Evolutionary conservation across 2,888 invertebrate genomes (phyloP).

Genomic region (Galeruca laticollis): DNA sequence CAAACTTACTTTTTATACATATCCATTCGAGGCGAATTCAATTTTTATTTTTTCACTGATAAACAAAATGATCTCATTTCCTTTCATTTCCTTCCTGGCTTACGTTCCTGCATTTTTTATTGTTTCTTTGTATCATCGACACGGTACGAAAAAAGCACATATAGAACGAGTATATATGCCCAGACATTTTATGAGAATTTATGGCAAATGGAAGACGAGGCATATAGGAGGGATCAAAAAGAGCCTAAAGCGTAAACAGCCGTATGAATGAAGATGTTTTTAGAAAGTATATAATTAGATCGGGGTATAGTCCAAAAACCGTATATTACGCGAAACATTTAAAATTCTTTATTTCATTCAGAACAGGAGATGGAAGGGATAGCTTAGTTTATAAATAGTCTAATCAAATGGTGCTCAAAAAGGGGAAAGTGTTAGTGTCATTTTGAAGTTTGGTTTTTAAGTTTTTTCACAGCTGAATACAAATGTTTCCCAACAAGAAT

Average conservation of each 20-base stretch:
- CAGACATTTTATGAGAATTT: constrained; percentile 61
- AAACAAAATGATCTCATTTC: constrained; percentile 26
- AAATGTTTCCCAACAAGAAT: too few relatives aligned
- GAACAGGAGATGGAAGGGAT: too few relatives aligned
- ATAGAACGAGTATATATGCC: constrained; percentile 52
- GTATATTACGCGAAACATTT: not conserved
- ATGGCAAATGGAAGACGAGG: constrained; percentile 59
- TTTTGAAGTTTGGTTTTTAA: too few relatives aligned
- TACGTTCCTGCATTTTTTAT: constrained; percentile 24
- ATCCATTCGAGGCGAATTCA: not conserved
- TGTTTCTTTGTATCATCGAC: constrained; percentile 33
- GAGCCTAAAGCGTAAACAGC: constrained; percentile 57
- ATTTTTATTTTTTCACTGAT: constrained; percentile 19
- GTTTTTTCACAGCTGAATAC: too few relatives aligned
- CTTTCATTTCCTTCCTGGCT: constrained; percentile 19
- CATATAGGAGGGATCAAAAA: constrained; percentile 54
- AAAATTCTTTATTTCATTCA: not conserved
- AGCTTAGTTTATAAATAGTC: too few relatives aligned
- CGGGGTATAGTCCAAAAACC: not conserved
- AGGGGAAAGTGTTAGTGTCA: too few relatives aligned
- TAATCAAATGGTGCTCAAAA: too few relatives aligned
- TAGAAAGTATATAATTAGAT: constrained; percentile 29
- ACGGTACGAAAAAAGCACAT: constrained; percentile 26
- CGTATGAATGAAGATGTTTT: constrained; percentile 61
- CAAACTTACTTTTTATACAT: not conserved